Conservation (phyloP, 2,797 vertebrate species). For the Ptychadena robeensis region DNA sequence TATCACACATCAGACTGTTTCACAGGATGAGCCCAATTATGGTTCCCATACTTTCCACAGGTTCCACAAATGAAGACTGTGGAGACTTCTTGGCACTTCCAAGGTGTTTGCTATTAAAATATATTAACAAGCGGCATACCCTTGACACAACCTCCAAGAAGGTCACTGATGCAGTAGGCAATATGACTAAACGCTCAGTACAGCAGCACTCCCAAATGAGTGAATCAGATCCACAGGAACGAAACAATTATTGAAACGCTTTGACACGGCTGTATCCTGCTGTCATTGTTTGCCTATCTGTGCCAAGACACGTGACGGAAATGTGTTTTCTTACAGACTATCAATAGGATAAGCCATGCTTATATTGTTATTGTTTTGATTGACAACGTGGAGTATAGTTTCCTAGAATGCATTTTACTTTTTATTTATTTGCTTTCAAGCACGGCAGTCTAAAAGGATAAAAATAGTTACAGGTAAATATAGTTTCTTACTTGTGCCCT, state of each 20-base stretch:
- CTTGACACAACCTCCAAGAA: slow-evolving; percentile 18
- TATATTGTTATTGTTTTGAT: not conserved
- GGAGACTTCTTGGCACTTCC: slow-evolving; percentile 16
- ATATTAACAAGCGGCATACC: not conserved
- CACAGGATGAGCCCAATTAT: slow-evolving; percentile 46
- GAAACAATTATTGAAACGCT: slow-evolving; percentile 19
- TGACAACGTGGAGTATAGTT: no score
- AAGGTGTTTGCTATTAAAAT: slow-evolving; percentile 32
- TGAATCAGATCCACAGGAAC: slow-evolving; percentile 14
- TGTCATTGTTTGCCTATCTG: slow-evolving; percentile 10
- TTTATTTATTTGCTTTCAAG: no score
- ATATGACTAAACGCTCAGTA: slow-evolving; percentile 1
- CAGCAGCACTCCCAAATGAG: not conserved
- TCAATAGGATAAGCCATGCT: not conserved
- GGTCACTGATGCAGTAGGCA: not conserved
- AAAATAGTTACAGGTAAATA: no score
- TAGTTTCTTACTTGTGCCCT: no score
- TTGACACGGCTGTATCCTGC: slow-evolving; percentile 1
- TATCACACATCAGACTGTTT: slow-evolving; percentile 15
- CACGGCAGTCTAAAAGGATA: no score
- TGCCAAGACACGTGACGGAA: not conserved
- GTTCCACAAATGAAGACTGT: slow-evolving; percentile 4
- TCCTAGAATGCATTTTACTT: no score
- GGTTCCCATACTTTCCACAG: slow-evolving; percentile 11
- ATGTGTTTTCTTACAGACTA: not conserved